A percentile compares a stretch with the other conserved stretches of the same genome.
These are phyloP conservation scores for Lasioglossum baleicum DNA, from an alignment of 1,140 invertebrate genomes.

Conservation along the genomic window DNA sequence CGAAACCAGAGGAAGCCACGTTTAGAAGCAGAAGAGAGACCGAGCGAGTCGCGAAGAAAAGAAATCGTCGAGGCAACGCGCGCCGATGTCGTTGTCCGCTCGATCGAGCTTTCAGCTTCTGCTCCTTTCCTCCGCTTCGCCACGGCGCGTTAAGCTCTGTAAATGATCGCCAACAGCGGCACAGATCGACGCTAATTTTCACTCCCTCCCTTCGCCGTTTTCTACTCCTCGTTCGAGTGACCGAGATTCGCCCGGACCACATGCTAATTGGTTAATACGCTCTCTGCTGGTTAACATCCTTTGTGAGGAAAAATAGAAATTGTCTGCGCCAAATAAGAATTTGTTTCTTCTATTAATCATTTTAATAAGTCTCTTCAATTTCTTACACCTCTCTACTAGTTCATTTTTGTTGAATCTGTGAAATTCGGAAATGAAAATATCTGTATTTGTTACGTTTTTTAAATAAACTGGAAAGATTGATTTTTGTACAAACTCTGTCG, in stretches of 20 bases:
- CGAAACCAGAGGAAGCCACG: constrained; percentile 22
- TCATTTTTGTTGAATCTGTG: too few species aligned
- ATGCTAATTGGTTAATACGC: too few species aligned
- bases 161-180: constrained; percentile 6
- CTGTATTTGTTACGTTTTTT: too few species aligned
- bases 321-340: too few species aligned
- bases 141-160: constrained; percentile 9
- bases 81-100: neutral
- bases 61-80: neutral
- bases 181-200: constrained; percentile 22
- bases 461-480: too few species aligned
- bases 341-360: too few species aligned
- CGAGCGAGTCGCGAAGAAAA: neutral
- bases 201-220: neutral
- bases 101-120: neutral
- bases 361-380: too few species aligned
- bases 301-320: too few species aligned
- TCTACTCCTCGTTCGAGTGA: neutral
- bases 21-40: constrained; percentile 25
- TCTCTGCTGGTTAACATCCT: too few species aligned
- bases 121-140: constrained; percentile 6
- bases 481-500: too few species aligned
- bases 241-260: neutral
- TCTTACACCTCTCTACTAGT: too few species aligned
- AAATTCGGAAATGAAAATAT: too few species aligned